Base-by-base conservation (phyloP, 2,888 invertebrate genomes). In the Nomada flava region DNA sequence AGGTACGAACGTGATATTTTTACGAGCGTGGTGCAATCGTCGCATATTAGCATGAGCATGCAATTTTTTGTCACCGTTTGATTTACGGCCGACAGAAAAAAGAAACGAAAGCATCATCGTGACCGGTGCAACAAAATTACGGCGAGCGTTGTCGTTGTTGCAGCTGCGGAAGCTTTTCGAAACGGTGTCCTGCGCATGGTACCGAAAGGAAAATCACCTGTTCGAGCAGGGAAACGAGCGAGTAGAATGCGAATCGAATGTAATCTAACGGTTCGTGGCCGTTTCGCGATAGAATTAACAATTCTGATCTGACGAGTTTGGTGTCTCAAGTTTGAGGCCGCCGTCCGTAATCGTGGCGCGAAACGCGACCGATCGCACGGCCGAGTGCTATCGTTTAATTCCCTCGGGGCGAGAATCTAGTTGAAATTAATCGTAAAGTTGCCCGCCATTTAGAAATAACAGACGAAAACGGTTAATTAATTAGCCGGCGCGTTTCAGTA, bases 271-370 rank as follows among this genome's bases (percentile, higher is more conserved):
- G 57, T 72, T 78, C 80, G 85, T 78, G 80, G 26, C 52, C 53
- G 63, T 55, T 18, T 44, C 18, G 26, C 50, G 18, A 20, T 53
- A 10, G 50, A 20, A 59, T 20, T n/a, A 73, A 73, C 80, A 69
- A 78, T 78, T 69, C 69, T 57, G 64, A 44, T 60, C 53, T 47
- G 50, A 50, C 70, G 62, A 47, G 42, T 67, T 42, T 67, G 79
- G 62, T n/a, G 63, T 52, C 74, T 89, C 85, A 84, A 68, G 84
- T 85, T 84, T 79, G 63, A 84, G 84, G 85, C 81, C 85, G 72
- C 76, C 80, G 77, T 85, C 79, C 83, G 75, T 76, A 83, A 88
- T 87, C 71, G 70, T 68, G 57, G 57, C 47, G 53, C 74, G 63
- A 62, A 55, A 77, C 36, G 20, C 71, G 69, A 60, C 60, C 64